Base-by-base conservation (phyloP, 2,113 vertebrate genomes). In the Gobius niger region DNA sequence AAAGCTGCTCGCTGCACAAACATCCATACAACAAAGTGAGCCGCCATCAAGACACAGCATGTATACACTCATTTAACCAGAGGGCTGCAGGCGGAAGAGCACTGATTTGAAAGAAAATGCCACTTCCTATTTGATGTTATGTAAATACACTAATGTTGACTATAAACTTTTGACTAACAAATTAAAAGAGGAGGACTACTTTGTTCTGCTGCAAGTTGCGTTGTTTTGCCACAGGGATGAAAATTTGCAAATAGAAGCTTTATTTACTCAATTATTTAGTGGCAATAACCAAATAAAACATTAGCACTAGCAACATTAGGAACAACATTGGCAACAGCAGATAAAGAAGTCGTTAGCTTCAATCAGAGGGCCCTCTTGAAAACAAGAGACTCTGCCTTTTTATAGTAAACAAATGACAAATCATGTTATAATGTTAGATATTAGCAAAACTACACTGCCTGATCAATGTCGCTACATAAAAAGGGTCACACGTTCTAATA, bases 51-150 rank as follows among this genome's bases (percentile, higher is more conserved):
- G 88, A 73, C 66, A 16, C 24, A 50, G 66, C 85, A 76, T 51
- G 63, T 70, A 62, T 66, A 69, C 73, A 84, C 77, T 81, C 47
- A 82, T 75, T 82, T 76, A 68, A 72, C 69, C 16, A 62, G 73
- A 14, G 54, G 47, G 70, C 72, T 81, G 72, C 71, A 76, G 81
- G 77, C 77, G 2, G 68, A 52, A 78, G 64, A 75, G 44, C 3
- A 3, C 16, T 69, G 82, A 80, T 87, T 77, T 78, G 44, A 75
- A 70, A 75, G 70, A 73, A 67, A 72, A 19, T 2, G 40, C 47
- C 49, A 64, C 52, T 1, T 82, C 50, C 63, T 73, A 16, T 75
- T 79, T 65, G 52, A 64, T 44, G 70, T 68, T 19, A 62, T 68
- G 78, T 41, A 70, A 54, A 65, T 24, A 62, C 62, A 70, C 18